phyloP scores from a whole-genome alignment of 2,113 vertebrate species.

The Coturnix japonica region DNA sequence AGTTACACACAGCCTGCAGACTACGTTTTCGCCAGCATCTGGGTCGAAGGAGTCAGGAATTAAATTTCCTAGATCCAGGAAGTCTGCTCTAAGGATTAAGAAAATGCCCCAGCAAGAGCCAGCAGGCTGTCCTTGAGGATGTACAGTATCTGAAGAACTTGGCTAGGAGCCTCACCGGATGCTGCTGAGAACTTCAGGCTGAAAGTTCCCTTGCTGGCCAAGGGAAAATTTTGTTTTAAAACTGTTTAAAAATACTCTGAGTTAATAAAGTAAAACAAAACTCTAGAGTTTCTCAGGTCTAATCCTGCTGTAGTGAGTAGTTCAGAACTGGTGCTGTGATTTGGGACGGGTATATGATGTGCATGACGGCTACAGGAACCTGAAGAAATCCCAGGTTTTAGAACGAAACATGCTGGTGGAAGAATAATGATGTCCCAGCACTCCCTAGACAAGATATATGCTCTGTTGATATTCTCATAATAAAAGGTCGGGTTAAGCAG shows the following conservation, averaged over 20 bases:
- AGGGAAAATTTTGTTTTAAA: slow-evolving; percentile 79
- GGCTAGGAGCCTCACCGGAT: slow-evolving; percentile 77
- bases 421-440: slow-evolving; percentile 25
- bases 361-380: slow-evolving; percentile 65
- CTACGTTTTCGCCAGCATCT: slow-evolving; percentile 67
- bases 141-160: slow-evolving; percentile 76
- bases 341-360: slow-evolving; percentile 56
- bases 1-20: slow-evolving; percentile 59
- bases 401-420: slow-evolving; percentile 44
- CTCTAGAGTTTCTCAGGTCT: slow-evolving; percentile 86
- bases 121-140: slow-evolving; percentile 71
- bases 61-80: slow-evolving; percentile 79
- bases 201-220: slow-evolving; percentile 85
- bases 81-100: slow-evolving; percentile 76
- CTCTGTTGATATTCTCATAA: slow-evolving; percentile 69
- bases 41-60: slow-evolving; percentile 81
- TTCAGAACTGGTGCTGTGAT: slow-evolving; percentile 77
- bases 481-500: slow-evolving; percentile 74
- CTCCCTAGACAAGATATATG: slow-evolving; percentile 51
- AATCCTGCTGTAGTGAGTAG: slow-evolving; percentile 84
- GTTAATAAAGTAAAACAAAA: slow-evolving; percentile 78
- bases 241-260: slow-evolving; percentile 75
- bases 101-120: slow-evolving; percentile 69
- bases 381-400: slow-evolving; percentile 62
- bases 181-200: slow-evolving; percentile 78